phyloP scores from a whole-genome alignment of 2,113 vertebrate genomes.

The Australoheros scitulus region DNA sequence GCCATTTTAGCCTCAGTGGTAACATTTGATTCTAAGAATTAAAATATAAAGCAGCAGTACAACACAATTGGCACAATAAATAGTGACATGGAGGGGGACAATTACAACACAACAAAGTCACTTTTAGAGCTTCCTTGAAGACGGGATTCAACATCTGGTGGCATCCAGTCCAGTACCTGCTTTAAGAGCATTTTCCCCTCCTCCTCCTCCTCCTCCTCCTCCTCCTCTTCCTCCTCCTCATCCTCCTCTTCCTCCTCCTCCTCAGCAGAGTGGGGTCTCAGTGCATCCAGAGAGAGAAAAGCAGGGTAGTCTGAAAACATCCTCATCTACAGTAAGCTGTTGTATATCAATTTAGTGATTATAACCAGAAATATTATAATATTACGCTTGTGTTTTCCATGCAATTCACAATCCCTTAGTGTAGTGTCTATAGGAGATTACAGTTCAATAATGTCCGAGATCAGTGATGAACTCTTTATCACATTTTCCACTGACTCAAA shows the following conservation, averaged over 20 bases:
- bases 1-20: slow-evolving; percentile 44
- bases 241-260: slow-evolving; percentile 4
- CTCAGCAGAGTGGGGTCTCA: slow-evolving; percentile 47
- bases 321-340: slow-evolving; percentile 40
- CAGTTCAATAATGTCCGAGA: slow-evolving; percentile 8
- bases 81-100: slow-evolving; percentile 48
- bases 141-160: background rate
- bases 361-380: slow-evolving; percentile 21
- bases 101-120: slow-evolving; percentile 39
- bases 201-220: slow-evolving; percentile 17
- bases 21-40: slow-evolving; percentile 36
- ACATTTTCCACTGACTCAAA: slow-evolving; percentile 2
- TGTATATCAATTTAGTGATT: slow-evolving; percentile 26
- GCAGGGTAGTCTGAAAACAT: slow-evolving; percentile 30
- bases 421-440: slow-evolving; percentile 7
- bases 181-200: slow-evolving; percentile 50
- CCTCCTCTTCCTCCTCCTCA: slow-evolving; percentile 31
- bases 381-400: slow-evolving; percentile 37
- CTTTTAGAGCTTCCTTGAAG: slow-evolving; percentile 32
- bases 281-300: slow-evolving; percentile 61
- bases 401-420: slow-evolving; percentile 14
- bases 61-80: slow-evolving; percentile 66
- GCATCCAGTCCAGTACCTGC: slow-evolving; percentile 52
- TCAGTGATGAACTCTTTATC: background rate
- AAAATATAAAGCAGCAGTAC: slow-evolving; percentile 66